phyloP scores from a whole-genome alignment of 2,888 invertebrate species.

The Drosophila setosimentum region DNA sequence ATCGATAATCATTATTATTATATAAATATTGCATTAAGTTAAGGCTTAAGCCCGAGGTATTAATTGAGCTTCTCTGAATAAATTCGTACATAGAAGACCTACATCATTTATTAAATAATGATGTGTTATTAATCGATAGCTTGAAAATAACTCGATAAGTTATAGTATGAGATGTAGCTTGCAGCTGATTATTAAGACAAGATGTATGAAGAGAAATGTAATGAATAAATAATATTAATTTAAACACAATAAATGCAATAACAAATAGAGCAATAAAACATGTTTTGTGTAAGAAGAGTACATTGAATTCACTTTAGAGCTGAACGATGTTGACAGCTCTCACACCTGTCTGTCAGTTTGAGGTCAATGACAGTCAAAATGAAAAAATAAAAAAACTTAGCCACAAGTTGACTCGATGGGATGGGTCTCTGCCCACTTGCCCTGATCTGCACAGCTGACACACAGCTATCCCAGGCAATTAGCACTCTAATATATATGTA shows the following conservation, averaged over 20 bases:
- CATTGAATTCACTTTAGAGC: background rate
- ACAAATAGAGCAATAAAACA: background rate
- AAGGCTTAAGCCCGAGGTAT: background rate
- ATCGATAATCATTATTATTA: background rate
- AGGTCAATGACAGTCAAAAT: conserved; percentile 6
- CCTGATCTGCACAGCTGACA: conserved; percentile 27
- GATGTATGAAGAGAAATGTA: background rate
- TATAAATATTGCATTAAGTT: background rate
- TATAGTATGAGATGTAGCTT: background rate
- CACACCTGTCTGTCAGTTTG: conserved; percentile 3
- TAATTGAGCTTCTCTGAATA: background rate
- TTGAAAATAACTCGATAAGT: background rate
- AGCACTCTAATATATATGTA: conserved; percentile 20
- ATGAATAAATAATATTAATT: background rate
- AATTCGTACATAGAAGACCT: background rate
- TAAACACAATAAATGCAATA: background rate
- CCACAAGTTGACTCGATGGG: conserved; percentile 6
- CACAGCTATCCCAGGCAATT: conserved; percentile 28
- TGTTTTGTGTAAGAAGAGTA: background rate
- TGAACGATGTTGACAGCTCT: background rate
- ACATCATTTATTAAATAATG: background rate
- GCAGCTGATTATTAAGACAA: background rate
- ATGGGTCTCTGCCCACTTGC: conserved; percentile 7
- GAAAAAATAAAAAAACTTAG: conserved; percentile 9
- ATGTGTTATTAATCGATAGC: background rate